Conservation (phyloP, 2,113 vertebrate species). For the Oxyruncus cristatus region DNA sequence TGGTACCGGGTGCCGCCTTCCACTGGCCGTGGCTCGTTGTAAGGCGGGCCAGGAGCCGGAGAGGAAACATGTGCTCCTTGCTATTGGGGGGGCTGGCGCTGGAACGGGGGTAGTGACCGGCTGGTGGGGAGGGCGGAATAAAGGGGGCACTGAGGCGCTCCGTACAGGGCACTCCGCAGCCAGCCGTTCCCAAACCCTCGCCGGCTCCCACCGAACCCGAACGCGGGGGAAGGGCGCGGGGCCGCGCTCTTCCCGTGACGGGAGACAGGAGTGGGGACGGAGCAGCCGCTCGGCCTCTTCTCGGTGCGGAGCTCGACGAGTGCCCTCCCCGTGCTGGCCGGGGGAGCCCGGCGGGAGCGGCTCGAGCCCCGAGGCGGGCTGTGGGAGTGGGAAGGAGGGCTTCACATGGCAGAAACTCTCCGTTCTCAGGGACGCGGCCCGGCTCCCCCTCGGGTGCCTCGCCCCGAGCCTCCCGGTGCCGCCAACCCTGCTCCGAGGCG, state of each 20-base stretch:
- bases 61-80: conserved; percentile 28
- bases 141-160: not conserved
- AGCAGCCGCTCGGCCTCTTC: not conserved
- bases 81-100: not conserved
- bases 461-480: not conserved
- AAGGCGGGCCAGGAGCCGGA: not conserved
- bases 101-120: not conserved
- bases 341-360: not conserved
- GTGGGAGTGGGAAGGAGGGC: not conserved
- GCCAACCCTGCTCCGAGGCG: not conserved
- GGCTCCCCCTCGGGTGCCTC: not conserved
- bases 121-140: not conserved
- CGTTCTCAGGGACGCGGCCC: not conserved
- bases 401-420: not conserved
- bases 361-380: not conserved
- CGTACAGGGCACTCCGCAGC: not conserved
- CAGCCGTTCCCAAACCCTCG: not conserved
- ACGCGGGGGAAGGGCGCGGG: not conserved
- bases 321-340: not conserved
- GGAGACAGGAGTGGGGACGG: not conserved
- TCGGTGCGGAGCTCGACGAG: not conserved
- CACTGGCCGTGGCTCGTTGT: not conserved
- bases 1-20: not conserved
- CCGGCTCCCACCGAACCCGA: not conserved
- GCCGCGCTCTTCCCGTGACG: not conserved